Percentiles rank a stretch among this genome's conserved stretches.
phyloP scores from a whole-genome alignment of 1,140 invertebrate species.

The Vanessa atalanta region DNA sequence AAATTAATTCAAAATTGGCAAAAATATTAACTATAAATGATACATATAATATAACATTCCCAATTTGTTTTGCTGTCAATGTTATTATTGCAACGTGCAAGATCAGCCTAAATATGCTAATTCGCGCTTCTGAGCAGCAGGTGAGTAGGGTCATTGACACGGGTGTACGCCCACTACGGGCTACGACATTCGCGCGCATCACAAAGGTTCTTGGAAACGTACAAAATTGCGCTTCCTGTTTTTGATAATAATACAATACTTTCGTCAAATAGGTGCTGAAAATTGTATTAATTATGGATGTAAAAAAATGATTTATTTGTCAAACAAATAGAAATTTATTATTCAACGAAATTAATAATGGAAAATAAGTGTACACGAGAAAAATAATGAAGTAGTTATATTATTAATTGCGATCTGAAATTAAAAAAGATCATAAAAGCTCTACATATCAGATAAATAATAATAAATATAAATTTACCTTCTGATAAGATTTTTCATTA shows the following conservation, averaged over 20 bases:
- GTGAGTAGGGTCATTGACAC: constrained; percentile 67
- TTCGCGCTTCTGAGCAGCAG: constrained; percentile 54
- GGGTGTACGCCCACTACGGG: constrained; percentile 37
- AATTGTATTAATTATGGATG: no score
- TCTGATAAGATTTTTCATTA: no score
- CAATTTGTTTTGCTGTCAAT: not conserved
- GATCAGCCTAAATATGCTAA: constrained; percentile 52
- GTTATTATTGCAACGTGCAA: constrained; percentile 20
- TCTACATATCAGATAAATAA: no score
- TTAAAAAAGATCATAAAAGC: no score
- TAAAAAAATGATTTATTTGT: no score
- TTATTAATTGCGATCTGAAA: no score
- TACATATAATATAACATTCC: not conserved
- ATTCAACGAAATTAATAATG: no score
- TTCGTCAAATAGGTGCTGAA: not conserved
- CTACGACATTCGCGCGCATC: constrained; percentile 22
- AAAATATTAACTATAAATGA: not conserved
- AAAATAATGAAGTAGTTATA: no score
- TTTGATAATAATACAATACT: not conserved
- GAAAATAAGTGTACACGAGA: no score
- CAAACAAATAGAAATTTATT: no score
- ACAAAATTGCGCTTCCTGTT: constrained; percentile 1
- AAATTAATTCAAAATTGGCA: not conserved
- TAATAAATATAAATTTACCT: no score
- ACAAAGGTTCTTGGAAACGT: constrained; percentile 11